Base-by-base conservation (phyloP, 2,113 vertebrate genomes). In the Myanophis thanlyinensis region DNA sequence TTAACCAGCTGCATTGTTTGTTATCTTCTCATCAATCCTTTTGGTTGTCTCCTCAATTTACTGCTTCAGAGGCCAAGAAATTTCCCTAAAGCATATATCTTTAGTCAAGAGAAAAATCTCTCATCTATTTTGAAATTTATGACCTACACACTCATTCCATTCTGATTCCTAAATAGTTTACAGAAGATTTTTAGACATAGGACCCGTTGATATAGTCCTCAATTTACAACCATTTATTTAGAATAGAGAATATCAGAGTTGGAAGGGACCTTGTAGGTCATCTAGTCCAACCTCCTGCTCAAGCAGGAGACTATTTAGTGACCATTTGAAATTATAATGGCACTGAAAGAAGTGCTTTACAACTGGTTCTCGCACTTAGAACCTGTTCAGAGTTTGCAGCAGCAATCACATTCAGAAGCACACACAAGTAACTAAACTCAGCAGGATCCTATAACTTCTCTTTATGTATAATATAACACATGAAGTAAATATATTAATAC, bases 131-230 rank as follows among this genome's bases (percentile, higher is more conserved):
- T 91, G 54, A 87, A 59, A 48, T 93, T 89, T 87, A 93, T 46
- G 25, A 46, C 92, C 88, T 40, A 15, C 0, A 27, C 25, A 23
- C 53, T 56, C 46, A 4, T 13, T 30, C 11, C 90, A 25, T 93
- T 25, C 12, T 0, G 4, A 89, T 87, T 85, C 89, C 87, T 59
- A 93, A 90, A 80, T 35, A 87, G 52, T 23, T 46, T 93, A 5
- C 18, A 13, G 88, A 44, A 88, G 18, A 89, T 86, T 94, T 48
- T 92, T 94, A 93, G 86, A 35, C 25, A 94, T 12, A 18, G 92
- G 88, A 47, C 18, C 73, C 9, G 88, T 6, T 46, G 91, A 93
- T 93, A 89, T 52, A 62, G 59, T 62, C 11, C 59, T 62, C 27
- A 62, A n/a, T 62, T 62, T 62, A n/a, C 30, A 67, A 67, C 0